Percentiles rank a stretch among this genome's conserved stretches.
These are phyloP conservation scores for Lipophrys pholis DNA, from an alignment of 2,113 vertebrate species.

Conservation along the genomic window DNA sequence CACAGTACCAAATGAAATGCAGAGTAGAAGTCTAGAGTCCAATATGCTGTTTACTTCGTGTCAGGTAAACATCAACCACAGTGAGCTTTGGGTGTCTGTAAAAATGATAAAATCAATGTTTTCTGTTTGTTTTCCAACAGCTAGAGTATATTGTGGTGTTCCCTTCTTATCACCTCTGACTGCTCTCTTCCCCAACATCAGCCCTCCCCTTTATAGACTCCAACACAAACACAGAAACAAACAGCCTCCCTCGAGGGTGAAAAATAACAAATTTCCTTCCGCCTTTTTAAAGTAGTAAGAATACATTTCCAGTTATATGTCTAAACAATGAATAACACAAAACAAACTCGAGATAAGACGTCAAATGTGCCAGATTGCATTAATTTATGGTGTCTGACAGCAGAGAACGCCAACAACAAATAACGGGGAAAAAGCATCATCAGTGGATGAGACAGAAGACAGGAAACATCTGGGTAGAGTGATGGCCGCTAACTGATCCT, in stretches of 20 bases:
- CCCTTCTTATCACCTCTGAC: constrained; percentile 75
- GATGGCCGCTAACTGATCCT: constrained; percentile 84
- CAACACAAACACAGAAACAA: constrained; percentile 57
- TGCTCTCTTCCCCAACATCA: constrained; percentile 65
- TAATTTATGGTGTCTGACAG: constrained; percentile 26
- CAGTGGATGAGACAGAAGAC: constrained; percentile 55
- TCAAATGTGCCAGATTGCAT: constrained; percentile 20
- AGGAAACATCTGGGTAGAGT: constrained; percentile 73
- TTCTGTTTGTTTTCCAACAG: constrained; percentile 76
- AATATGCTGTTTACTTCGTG: constrained; percentile 78
- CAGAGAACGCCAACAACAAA: constrained; percentile 32
- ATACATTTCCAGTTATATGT: constrained; percentile 18
- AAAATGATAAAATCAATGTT: constrained; percentile 85
- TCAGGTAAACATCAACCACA: constrained; percentile 78
- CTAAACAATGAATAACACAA: constrained; percentile 10
- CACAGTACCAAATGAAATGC: constrained; percentile 78
- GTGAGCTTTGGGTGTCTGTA: constrained; percentile 69
- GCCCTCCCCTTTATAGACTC: constrained; percentile 52
- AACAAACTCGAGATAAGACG: constrained; percentile 17
- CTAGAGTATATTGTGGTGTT: constrained; percentile 66
- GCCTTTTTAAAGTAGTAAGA: not conserved
- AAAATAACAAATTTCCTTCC: constrained; percentile 44
- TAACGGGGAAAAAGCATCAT: constrained; percentile 38
- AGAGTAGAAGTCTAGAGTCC: constrained; percentile 73
- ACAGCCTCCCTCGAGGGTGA: constrained; percentile 45